phyloP scores from a whole-genome alignment of 2,797 vertebrate species.

The Microtus californicus region DNA sequence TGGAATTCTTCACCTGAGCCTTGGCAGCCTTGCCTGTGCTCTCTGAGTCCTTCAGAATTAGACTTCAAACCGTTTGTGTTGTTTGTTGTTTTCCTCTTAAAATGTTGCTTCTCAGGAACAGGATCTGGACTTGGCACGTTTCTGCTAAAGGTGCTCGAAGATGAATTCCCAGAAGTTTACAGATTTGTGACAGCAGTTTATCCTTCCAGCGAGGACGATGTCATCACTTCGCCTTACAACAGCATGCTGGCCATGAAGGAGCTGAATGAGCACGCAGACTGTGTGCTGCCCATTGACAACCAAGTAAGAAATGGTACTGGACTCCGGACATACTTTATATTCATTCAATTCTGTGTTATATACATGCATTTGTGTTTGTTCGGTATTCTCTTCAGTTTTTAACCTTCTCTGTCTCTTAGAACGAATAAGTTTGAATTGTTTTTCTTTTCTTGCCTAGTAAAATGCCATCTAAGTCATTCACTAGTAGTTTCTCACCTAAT shows the following conservation, averaged over 20 bases:
- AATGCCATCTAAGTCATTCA: not conserved
- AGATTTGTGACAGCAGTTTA: conserved; percentile 95
- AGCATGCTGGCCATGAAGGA: conserved; percentile 97
- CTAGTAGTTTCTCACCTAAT: conserved; percentile 66
- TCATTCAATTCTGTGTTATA: not conserved
- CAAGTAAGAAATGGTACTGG: conserved; percentile 89
- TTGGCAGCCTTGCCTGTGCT: not conserved
- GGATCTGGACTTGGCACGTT: conserved; percentile 97
- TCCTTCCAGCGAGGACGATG: conserved; percentile 96
- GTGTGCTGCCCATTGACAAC: conserved; percentile 97
- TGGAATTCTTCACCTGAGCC: not conserved
- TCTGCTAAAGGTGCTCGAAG: conserved; percentile 94
- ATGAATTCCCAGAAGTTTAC: conserved; percentile 97
- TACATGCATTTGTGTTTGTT: not conserved
- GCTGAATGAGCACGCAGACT: conserved; percentile 96
- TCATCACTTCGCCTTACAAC: conserved; percentile 98
- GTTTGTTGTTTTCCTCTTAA: conserved; percentile 40
- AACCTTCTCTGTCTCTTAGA: conserved; percentile 33
- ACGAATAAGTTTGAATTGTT: conserved; percentile 44
- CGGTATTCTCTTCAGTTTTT: not conserved
- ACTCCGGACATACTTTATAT: not conserved
- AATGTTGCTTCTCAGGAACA: conserved; percentile 90
- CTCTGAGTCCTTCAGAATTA: not conserved
- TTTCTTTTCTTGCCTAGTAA: conserved; percentile 50
- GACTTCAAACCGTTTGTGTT: conserved; percentile 2